Conservation (phyloP, 2,888 invertebrate species). For the Macaria notata region DNA sequence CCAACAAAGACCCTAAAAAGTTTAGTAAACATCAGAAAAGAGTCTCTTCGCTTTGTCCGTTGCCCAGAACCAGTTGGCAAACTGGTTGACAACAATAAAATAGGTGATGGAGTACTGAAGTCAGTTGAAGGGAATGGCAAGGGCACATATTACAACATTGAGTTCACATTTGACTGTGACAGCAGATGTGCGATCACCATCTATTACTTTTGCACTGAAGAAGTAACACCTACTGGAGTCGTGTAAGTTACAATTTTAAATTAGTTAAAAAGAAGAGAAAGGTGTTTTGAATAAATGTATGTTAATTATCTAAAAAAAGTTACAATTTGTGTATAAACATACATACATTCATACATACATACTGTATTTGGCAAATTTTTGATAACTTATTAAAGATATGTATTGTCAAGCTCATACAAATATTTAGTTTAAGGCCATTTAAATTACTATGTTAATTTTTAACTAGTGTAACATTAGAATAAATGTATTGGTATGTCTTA, state of each 20-base stretch:
- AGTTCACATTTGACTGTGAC: conserved; percentile 98
- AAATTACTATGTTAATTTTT: no score
- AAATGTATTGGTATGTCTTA: no score
- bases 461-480: no score
- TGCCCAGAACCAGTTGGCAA: conserved; percentile 85
- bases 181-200: conserved; percentile 96
- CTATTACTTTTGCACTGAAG: conserved; percentile 97
- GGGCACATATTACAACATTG: conserved; percentile 92
- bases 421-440: no score
- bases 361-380: no score
- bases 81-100: conserved; percentile 74
- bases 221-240: conserved; percentile 92
- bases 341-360: no score
- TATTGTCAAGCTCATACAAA: no score
- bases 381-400: no score
- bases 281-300: no score
- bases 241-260: conserved; percentile 82
- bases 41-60: conserved; percentile 95
- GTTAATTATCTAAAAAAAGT: no score
- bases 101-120: conserved; percentile 78
- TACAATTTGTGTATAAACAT: no score
- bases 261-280: no score
- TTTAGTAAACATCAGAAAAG: conserved; percentile 97
- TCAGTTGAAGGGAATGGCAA: conserved; percentile 84
- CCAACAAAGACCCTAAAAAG: conserved; percentile 98